Evolutionary conservation across 2,113 vertebrate species (phyloP).

Genomic region (Nematolebias whitei): DNA sequence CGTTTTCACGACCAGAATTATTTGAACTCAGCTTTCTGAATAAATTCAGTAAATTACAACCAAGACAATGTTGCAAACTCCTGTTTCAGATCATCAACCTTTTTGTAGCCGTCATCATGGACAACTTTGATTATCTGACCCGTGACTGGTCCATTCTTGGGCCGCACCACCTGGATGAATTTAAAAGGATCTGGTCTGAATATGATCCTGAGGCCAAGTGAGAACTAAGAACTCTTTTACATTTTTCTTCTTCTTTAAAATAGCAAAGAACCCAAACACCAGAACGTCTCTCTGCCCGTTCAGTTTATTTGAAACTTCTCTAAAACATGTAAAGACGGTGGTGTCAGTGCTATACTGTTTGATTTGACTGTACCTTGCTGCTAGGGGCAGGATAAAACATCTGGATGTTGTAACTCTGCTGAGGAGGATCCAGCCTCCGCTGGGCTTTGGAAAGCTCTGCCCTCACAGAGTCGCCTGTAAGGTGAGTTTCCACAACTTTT

Average conservation of each 20-base stretch:
- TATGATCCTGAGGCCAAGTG: conserved; percentile 99
- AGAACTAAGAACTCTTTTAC: conserved; percentile 27
- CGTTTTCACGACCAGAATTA: neutral
- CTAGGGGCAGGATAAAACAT: conserved; percentile 96
- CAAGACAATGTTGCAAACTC: neutral
- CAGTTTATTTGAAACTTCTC: too few relatives aligned
- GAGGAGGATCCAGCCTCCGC: conserved; percentile 95
- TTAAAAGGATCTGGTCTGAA: conserved; percentile 99
- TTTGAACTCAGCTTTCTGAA: neutral
- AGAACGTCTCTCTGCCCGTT: neutral
- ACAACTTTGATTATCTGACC: conserved; percentile 99
- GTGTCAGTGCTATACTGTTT: too few relatives aligned
- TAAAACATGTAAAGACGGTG: too few relatives aligned
- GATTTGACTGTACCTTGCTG: conserved; percentile 18
- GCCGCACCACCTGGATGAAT: conserved; percentile 98
- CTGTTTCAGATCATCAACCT: conserved; percentile 93
- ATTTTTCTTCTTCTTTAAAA: neutral
- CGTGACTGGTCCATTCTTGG: conserved; percentile 99
- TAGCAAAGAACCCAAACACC: too few relatives aligned
- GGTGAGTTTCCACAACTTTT: conserved; percentile 73
- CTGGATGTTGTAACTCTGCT: conserved; percentile 96
- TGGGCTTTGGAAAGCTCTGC: conserved; percentile 97
- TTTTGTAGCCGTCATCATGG: conserved; percentile 99
- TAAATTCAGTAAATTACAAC: neutral
- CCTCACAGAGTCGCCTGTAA: conserved; percentile 98